These are phyloP conservation scores for Montifringilla adamsi DNA, from an alignment of 2,113 vertebrate genomes.

Conservation along the genomic window DNA sequence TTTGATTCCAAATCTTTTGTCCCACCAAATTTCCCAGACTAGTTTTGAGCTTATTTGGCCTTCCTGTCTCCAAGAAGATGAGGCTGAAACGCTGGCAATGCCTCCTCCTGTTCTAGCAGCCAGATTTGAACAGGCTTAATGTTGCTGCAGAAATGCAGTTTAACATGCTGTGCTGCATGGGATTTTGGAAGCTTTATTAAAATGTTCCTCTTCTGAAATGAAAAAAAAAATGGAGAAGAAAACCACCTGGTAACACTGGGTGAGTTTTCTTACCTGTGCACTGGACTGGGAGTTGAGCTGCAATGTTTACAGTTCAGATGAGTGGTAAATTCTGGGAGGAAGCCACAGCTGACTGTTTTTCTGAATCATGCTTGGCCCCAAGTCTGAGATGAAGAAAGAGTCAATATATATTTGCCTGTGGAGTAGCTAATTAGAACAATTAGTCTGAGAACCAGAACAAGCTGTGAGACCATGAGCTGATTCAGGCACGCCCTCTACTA, in stretches of 20 bases:
- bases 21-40: not conserved
- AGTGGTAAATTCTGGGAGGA: not conserved
- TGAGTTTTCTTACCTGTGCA: not conserved
- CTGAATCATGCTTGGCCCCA: not conserved
- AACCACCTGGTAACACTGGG: not conserved
- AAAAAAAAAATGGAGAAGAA: not conserved
- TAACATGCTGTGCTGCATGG: not conserved
- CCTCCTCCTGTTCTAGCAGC: not conserved
- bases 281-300: not conserved
- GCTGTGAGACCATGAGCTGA: not conserved
- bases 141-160: not conserved
- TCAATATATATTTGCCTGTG: not conserved
- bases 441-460: not conserved
- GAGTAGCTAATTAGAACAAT: conserved; percentile 39
- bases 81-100: not conserved
- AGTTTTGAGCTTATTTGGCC: not conserved
- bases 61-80: not conserved
- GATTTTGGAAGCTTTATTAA: not conserved
- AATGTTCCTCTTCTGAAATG: not conserved
- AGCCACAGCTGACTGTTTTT: not conserved
- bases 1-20: not conserved
- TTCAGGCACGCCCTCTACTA: not conserved
- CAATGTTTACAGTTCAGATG: not conserved
- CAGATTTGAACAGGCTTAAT: not conserved
- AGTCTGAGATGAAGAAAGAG: not conserved